Evolutionary conservation across 2,888 invertebrate genomes (phyloP), one percentile per base, ranked within the genome.

Genomic region (Rhingia campestris): DNA sequence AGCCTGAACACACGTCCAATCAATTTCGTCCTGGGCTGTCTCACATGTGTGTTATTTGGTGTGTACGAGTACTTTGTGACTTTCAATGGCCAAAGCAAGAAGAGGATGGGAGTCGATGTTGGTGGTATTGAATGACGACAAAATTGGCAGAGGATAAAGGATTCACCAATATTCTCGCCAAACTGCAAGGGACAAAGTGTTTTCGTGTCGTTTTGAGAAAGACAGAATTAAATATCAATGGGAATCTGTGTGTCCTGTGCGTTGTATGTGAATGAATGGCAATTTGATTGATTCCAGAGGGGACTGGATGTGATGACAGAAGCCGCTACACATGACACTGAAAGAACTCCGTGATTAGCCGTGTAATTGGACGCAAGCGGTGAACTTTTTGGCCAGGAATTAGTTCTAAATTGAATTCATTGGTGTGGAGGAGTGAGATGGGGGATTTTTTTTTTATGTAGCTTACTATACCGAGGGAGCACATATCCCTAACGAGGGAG

Each of bases 181-280:
- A 72, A 72, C 70, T 70, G 81, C 70, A 81, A 75, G 47, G 56
- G 75, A 75, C 72, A 67, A 61, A 80, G 73, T 37, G 37, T 74
- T 45, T 51, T 59, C 43, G 22, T 39, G 66, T 43, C 41, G 22
- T 43, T 70, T 75, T 70, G 76, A 81, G 72, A 43, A 77, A 66
- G 47, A 47, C 14, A 54, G 76, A 77, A 81, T 77, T 77, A 76
- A 77, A 81, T 72, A 72, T 72, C 81, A 74, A 66, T 66, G 33
- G 47, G 33, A 22, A 39, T 54, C 37, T 43, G 59, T 32, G 33
- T 39, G 30, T 64, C 41, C 33, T 9, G 12, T 39, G 53, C 37
- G 41, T 43, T 61, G 14, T 12, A 49, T 35, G 61, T 41, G 66
- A 66, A 56, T 77, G 72, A 72, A 76, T 76, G 61, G 72, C 61